These are phyloP conservation scores for Barypeithes pellucidus DNA, from an alignment of 2,888 invertebrate genomes.

Conservation along the genomic window DNA sequence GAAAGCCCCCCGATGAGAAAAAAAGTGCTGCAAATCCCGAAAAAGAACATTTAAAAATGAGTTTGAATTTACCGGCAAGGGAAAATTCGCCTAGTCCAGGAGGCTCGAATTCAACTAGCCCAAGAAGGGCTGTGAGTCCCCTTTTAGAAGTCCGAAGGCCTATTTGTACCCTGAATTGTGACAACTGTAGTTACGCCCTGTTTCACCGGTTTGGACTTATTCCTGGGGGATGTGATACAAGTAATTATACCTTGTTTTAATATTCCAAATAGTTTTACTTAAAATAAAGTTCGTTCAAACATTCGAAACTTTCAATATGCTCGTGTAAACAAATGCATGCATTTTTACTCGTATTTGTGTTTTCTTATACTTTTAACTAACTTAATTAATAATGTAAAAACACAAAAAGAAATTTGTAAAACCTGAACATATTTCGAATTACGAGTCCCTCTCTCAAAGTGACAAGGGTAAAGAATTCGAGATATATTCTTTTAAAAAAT, in stretches of 20 bases:
- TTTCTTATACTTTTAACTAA: background rate
- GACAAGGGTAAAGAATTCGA: no score
- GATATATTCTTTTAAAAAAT: no score
- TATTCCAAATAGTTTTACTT: constrained; percentile 30
- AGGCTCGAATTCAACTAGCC: constrained; percentile 74
- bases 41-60: constrained; percentile 68
- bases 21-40: constrained; percentile 18
- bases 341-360: no score
- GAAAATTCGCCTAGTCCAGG: constrained; percentile 59
- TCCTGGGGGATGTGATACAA: constrained; percentile 66
- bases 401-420: background rate
- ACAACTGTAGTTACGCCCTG: constrained; percentile 78
- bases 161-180: constrained; percentile 83
- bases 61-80: constrained; percentile 75
- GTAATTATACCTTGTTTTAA: constrained; percentile 52
- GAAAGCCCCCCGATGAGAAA: constrained; percentile 15
- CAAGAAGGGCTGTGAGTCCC: constrained; percentile 80
- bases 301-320: background rate
- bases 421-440: background rate
- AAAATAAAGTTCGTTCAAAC: background rate
- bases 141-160: constrained; percentile 80
- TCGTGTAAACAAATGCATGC: background rate
- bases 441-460: no score
- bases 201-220: constrained; percentile 79
- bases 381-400: background rate